phyloP scores from a whole-genome alignment of 1,140 invertebrate species.

The Zaprionus vittiger region DNA sequence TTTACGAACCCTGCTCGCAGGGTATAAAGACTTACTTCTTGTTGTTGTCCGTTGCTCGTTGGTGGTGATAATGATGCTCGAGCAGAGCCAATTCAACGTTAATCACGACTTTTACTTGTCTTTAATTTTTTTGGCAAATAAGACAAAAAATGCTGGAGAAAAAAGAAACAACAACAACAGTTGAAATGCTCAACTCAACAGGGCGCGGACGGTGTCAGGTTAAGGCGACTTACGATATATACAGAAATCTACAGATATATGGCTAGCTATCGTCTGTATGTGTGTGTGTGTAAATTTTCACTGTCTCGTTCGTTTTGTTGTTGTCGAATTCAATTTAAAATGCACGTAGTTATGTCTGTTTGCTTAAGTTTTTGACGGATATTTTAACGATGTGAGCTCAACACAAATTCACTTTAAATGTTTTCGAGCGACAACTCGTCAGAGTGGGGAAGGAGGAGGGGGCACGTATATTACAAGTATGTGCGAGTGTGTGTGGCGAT shows the following conservation, averaged over 20 bases:
- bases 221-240: conserved; percentile 55
- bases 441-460: neutral
- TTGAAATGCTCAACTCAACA: conserved; percentile 52
- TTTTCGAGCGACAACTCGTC: conserved; percentile 55
- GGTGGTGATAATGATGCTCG: conserved; percentile 74
- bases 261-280: conserved; percentile 24
- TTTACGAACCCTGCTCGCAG: neutral
- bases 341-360: conserved; percentile 84
- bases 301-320: conserved; percentile 65
- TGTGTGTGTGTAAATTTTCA: conserved; percentile 78
- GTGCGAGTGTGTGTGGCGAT: conserved; percentile 29
- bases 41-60: conserved; percentile 56
- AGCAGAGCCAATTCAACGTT: conserved; percentile 75
- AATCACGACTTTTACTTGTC: conserved; percentile 83
- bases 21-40: conserved; percentile 28
- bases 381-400: conserved; percentile 84
- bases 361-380: conserved; percentile 84
- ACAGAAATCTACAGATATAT: conserved; percentile 18
- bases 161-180: conserved; percentile 49
- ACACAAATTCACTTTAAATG: conserved; percentile 84
- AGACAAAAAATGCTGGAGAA: conserved; percentile 35
- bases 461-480: conserved; percentile 6
- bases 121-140: conserved; percentile 84
- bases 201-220: conserved; percentile 71
- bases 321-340: conserved; percentile 81